A percentile compares a stretch with the other conserved stretches of the same genome.
These are phyloP conservation scores for Colostygia pectinataria DNA, from an alignment of 2,888 invertebrate genomes.

Conservation along the genomic window DNA sequence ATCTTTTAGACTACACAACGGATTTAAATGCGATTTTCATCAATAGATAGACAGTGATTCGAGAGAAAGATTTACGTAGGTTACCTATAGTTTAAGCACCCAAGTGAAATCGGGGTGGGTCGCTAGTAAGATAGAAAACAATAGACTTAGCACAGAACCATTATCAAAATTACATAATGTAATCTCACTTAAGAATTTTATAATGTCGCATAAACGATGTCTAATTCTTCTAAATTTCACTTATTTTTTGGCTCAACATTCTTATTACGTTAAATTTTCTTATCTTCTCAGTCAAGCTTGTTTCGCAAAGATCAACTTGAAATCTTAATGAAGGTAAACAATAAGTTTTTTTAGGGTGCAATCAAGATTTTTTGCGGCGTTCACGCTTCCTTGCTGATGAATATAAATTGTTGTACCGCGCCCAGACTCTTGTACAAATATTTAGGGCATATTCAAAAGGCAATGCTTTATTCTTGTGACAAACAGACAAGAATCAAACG, in stretches of 20 bases:
- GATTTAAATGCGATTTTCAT: no score
- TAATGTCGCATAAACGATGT: not conserved
- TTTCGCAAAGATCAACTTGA: conserved; percentile 24
- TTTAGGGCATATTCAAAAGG: conserved; percentile 3
- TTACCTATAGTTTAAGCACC: no score
- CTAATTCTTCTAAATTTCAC: not conserved
- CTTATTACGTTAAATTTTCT: conserved; percentile 16
- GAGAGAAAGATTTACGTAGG: no score
- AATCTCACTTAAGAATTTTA: no score
- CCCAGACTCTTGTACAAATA: conserved; percentile 1
- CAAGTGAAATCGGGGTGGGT: no score
- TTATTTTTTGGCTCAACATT: not conserved
- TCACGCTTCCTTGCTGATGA: conserved; percentile 20
- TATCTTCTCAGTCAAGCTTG: conserved; percentile 16
- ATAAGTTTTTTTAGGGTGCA: conserved; percentile 29
- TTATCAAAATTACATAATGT: no score
- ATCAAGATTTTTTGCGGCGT: conserved; percentile 25
- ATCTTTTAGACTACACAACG: no score
- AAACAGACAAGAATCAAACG: not conserved
- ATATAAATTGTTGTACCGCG: conserved; percentile 22
- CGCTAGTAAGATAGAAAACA: no score
- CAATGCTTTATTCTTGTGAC: not conserved
- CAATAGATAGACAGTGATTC: no score
- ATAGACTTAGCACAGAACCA: no score
- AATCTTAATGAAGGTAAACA: conserved; percentile 36